Evolutionary conservation across 2,797 vertebrate species (phyloP).

Genomic region (Paramormyrops hopkinsi): DNA sequence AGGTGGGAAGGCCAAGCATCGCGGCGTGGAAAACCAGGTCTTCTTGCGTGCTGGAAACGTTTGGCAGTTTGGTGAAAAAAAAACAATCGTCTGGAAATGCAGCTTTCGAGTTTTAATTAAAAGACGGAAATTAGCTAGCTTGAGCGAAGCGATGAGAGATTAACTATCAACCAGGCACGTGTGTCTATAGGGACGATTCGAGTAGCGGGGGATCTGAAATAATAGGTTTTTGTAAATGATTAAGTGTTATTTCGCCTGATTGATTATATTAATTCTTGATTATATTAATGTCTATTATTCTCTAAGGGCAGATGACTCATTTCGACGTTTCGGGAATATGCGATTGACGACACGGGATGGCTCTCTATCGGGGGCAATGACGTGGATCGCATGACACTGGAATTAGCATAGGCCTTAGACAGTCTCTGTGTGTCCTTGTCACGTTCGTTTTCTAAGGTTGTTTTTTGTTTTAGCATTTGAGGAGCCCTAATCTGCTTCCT

Average conservation of each 20-base stretch:
- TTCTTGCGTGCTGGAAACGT: not conserved
- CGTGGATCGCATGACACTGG: not conserved
- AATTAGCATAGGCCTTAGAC: conserved; percentile 3
- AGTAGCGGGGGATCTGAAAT: conserved; percentile 8
- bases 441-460: not conserved
- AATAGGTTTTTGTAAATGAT: conserved; percentile 20
- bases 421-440: conserved; percentile 13
- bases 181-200: conserved; percentile 12
- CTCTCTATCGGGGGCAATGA: not conserved
- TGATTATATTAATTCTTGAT: conserved; percentile 16
- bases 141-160: conserved; percentile 1
- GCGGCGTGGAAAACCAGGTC: not conserved
- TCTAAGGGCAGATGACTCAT: conserved; percentile 9
- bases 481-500: not conserved
- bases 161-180: not conserved
- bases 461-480: conserved; percentile 9
- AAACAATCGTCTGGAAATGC: conserved; percentile 3
- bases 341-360: not conserved
- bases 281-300: conserved; percentile 10
- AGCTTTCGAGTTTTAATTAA: conserved; percentile 8
- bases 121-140: conserved; percentile 14
- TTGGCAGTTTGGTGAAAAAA: not conserved
- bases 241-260: conserved; percentile 13
- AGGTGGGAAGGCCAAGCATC: not conserved
- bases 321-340: not conserved